These are phyloP conservation scores for Paradoxurus hermaphroditus DNA, from an alignment of 2,113 vertebrate genomes.

Conservation along the genomic window DNA sequence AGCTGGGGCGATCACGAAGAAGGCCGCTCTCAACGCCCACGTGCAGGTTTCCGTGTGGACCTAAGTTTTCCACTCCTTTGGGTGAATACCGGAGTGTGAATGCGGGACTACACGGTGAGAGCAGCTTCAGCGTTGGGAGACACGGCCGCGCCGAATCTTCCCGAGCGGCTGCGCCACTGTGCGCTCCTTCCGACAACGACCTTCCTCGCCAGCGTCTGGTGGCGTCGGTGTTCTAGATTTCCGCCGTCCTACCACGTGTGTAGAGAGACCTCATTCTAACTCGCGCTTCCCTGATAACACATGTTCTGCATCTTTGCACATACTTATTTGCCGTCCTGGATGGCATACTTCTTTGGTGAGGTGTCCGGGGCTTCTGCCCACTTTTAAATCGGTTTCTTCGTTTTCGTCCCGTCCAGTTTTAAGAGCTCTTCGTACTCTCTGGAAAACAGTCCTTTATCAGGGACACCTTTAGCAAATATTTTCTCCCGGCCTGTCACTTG, in stretches of 20 bases:
- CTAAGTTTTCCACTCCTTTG: neutral
- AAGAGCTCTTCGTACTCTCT: neutral
- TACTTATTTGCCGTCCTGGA: neutral
- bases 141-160: neutral
- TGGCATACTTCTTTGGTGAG: neutral
- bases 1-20: neutral
- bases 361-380: neutral
- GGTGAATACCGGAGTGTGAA: neutral
- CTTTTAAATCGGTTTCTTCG: neutral
- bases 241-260: neutral
- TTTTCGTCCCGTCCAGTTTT: neutral
- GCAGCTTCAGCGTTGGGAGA: neutral
- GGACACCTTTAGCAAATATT: neutral
- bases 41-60: neutral
- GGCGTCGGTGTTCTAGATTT: neutral
- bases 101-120: no score
- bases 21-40: neutral
- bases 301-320: neutral
- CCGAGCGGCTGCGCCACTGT: neutral
- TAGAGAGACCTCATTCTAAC: neutral
- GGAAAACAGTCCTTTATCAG: neutral
- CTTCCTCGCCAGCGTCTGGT: rapidly evolving
- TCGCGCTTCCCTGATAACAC: neutral
- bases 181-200: neutral
- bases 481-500: neutral